A percentile compares a stretch with the other conserved stretches of the same genome.
Evolutionary conservation across 2,888 invertebrate species (phyloP).

Genomic region (Andrena chrysosceles): DNA sequence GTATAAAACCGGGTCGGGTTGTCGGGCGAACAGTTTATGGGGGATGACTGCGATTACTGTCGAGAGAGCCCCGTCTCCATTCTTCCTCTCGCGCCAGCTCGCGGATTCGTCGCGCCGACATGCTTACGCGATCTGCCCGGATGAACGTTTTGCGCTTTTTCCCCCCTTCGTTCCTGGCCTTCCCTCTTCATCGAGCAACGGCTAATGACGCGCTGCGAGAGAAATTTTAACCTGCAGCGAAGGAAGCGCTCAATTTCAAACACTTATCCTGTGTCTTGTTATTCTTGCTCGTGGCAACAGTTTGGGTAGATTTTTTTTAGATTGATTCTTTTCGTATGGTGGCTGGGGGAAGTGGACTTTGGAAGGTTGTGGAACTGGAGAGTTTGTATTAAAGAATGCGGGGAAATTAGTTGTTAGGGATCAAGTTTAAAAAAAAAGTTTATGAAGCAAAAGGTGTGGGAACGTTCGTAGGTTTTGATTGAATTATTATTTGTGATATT

Average conservation of each 20-base stretch:
- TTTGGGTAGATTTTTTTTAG: not conserved
- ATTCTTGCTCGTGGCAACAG: not conserved
- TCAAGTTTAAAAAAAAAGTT: too few species aligned
- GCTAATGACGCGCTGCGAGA: slow-evolving; percentile 11
- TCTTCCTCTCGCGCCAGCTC: not conserved
- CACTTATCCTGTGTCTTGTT: not conserved
- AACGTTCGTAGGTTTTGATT: too few species aligned
- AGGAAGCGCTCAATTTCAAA: not conserved
- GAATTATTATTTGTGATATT: too few species aligned
- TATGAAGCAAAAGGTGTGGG: too few species aligned
- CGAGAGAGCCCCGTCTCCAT: slow-evolving; percentile 12
- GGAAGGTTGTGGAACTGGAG: too few species aligned
- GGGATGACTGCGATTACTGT: slow-evolving; percentile 48
- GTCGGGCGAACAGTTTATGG: slow-evolving; percentile 50
- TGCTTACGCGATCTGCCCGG: slow-evolving; percentile 9
- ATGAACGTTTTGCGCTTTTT: not conserved
- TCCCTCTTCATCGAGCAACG: not conserved
- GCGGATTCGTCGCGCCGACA: slow-evolving; percentile 12
- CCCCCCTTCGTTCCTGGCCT: not conserved
- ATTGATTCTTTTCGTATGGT: too few species aligned
- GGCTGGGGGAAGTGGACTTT: too few species aligned
- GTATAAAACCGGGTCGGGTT: slow-evolving; percentile 68
- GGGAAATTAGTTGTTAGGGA: too few species aligned
- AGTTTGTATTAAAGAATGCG: too few species aligned
- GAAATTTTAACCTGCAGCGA: slow-evolving; percentile 4